Base-by-base conservation (phyloP, 2,797 vertebrate genomes). In the Tenualosa ilisha region DNA sequence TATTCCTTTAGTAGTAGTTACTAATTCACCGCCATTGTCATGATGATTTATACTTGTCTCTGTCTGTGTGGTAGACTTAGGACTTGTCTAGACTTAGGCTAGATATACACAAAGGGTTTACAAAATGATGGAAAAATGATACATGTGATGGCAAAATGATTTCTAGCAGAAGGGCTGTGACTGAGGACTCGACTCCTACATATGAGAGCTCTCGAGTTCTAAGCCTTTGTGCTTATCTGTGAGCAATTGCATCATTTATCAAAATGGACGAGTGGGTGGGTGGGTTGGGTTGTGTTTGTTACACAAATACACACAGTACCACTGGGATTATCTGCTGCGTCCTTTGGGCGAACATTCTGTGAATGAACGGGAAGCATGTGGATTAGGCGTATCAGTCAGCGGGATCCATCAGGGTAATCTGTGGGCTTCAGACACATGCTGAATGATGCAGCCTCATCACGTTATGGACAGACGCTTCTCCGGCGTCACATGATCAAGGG, bases 321-420 rank as follows among this genome's bases (percentile, higher is more conserved):
- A 79, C 20, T 8, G 37, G 72, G 72, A 79, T 79, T 79, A 79
- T 20, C 72, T 43, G 40, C 17, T 43, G 37, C 40, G 37, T 43
- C 37, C 5, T 17, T 79, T 40, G 72, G 72, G 17, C 8, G 15
- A 79, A 9, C 40, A 9, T 40, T 79, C 72, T 79, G 72, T 46
- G 72, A 79, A 43, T 79, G 72, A 79, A 72, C 13, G 12, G 6
- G 68, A 31, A 40, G 37, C 68, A 72, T 31, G 17, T 13, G 68
- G 68, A 72, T 72, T 72, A 40, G 68, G 17, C 13, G 37, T 72
- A 3, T 72, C 68, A 72, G 54, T 20, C 54, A 22, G 54, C 17
- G 54, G 54, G 54, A 56, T 56, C 54, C 54, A 37, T 46, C 72
- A 8, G 37, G 72, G 72, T 79, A 79, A 79, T 79, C 72, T 37